phyloP scores from a whole-genome alignment of 2,888 invertebrate species.

The Nasonia oneida region DNA sequence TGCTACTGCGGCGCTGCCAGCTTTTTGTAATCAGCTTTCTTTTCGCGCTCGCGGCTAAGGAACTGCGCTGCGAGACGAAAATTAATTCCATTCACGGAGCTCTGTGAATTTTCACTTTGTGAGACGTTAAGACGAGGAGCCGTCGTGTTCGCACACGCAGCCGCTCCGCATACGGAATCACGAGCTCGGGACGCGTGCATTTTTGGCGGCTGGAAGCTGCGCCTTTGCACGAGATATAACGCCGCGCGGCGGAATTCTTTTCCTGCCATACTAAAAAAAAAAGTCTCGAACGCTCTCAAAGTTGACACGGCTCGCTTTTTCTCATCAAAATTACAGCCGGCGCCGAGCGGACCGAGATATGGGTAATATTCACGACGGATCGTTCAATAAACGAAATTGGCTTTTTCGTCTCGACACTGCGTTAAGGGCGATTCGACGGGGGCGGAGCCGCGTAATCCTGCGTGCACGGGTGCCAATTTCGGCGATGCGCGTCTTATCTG shows the following conservation, averaged over 20 bases:
- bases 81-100: conserved; percentile 25
- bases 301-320: background rate
- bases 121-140: no score
- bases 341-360: background rate
- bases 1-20: background rate
- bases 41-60: background rate
- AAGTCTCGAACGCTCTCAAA: no score
- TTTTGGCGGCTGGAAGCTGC: background rate
- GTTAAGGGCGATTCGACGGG: background rate
- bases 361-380: background rate
- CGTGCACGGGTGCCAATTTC: background rate
- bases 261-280: no score
- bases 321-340: no score
- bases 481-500: background rate
- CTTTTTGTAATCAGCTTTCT: background rate
- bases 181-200: background rate
- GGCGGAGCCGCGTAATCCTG: conserved; percentile 2
- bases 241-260: no score
- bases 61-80: background rate
- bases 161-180: conserved; percentile 6
- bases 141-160: background rate
- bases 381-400: conserved; percentile 11
- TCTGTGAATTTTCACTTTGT: background rate
- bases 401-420: background rate
- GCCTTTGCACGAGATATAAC: no score